Percentiles rank a stretch among this genome's conserved stretches.
Evolutionary conservation across 2,797 vertebrate species (phyloP).

Genomic region (Carcharodon carcharias): DNA sequence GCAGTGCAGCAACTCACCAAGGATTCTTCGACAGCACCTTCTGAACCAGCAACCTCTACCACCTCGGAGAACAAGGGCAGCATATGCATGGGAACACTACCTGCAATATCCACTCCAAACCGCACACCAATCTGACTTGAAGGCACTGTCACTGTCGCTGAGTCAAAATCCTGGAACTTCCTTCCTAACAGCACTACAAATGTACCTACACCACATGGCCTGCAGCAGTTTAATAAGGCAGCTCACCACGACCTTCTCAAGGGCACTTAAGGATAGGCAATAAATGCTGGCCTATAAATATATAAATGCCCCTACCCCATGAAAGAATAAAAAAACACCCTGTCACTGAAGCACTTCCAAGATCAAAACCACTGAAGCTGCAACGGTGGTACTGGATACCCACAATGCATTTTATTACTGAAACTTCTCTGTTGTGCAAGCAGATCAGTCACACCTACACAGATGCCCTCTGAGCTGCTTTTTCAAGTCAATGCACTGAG

Average conservation of each 20-base stretch:
- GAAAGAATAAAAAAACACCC: background rate
- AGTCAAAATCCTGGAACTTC: background rate
- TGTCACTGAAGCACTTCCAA: background rate
- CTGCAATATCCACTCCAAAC: background rate
- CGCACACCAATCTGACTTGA: background rate
- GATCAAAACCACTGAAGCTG: background rate
- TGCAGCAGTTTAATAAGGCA: background rate
- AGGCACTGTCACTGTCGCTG: background rate
- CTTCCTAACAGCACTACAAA: background rate
- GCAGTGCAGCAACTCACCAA: background rate
- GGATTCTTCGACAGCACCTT: background rate
- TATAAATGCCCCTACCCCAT: background rate
- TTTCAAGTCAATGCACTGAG: no score
- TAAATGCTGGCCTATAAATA: background rate
- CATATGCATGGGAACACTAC: background rate
- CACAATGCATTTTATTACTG: background rate
- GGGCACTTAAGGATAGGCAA: background rate
- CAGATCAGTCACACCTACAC: no score
- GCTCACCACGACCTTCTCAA: background rate
- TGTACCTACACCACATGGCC: background rate
- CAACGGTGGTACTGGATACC: background rate
- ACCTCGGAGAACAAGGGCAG: background rate
- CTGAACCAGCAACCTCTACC: background rate
- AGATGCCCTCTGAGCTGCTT: no score
- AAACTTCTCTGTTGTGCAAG: background rate